phyloP scores from a whole-genome alignment of 2,888 invertebrate genomes.

The Diarsia brunnea region DNA sequence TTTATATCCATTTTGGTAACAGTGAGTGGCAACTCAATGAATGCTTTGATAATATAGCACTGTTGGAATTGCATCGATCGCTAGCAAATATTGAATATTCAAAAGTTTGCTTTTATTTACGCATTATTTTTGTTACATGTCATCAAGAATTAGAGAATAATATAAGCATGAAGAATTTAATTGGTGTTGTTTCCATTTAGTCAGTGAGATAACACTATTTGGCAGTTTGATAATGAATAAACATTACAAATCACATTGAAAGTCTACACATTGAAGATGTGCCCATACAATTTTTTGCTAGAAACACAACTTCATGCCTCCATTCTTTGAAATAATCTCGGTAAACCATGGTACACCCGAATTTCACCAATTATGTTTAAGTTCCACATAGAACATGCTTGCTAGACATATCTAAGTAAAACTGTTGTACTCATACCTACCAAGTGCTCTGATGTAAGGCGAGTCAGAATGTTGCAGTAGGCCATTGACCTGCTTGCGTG shows the following conservation, averaged over 20 bases:
- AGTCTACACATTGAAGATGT: neutral
- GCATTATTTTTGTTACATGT: neutral
- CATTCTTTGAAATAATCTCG: neutral
- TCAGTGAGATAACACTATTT: conserved; percentile 1
- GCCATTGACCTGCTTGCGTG: conserved; percentile 99
- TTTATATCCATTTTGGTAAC: neutral
- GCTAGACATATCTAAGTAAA: conserved; percentile 26
- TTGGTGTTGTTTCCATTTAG: too few species aligned
- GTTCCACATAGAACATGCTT: neutral
- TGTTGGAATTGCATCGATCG: neutral
- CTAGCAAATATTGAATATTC: neutral
- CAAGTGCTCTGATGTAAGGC: conserved; percentile 98
- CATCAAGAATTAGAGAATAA: neutral
- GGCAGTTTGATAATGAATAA: conserved; percentile 11
- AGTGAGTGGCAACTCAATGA: neutral
- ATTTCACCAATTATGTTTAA: neutral
- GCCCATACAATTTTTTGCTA: conserved; percentile 20
- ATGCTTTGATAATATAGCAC: neutral
- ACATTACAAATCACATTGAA: neutral
- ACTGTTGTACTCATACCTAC: conserved; percentile 85
- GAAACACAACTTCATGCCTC: neutral
- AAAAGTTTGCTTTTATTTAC: neutral
- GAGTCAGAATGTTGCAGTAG: conserved; percentile 98
- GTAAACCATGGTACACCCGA: neutral
- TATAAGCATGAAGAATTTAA: too few species aligned